Evolutionary conservation across 2,888 invertebrate genomes (phyloP), one percentile per base, ranked within the genome.

Genomic region (Leucoptera coffeella): DNA sequence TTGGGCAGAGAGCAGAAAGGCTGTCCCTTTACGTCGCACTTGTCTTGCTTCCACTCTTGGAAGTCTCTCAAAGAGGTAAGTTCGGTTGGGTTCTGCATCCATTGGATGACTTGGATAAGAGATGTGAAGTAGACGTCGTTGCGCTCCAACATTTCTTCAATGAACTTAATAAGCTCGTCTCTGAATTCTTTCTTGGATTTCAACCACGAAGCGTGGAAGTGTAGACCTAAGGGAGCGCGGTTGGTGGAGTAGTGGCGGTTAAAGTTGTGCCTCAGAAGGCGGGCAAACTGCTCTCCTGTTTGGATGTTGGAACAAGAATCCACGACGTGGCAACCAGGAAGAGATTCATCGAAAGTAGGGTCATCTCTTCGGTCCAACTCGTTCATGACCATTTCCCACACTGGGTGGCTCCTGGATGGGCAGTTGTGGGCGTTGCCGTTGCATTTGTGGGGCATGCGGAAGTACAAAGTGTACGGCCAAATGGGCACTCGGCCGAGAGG

Each of bases 331-430:
- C 92, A 92, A 78, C 92, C 90, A 19, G 92, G 91, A 30, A 93
- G 74, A 4, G 88, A 88, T 57, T 93, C 93, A 47, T 93, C 93
- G 52, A 92, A 92, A 4, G 87, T 87, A 4, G 92, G 92, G 47
- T 93, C 92, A 53, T 93, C 92, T 57, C 93, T 80, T 55, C 92
- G 80, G 61, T 93, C 92, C 40, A 93, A 64, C 54, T 93, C 93
- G 51, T 93, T 93, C 89, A 93, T 90, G 27, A 92, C 92, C 82
- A 93, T 92, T 65, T 93, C 93, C 93, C 93, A 93, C 22, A 93
- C 89, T 14, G 92, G 91, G 46, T 93, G 92, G 43, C 87, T 87
- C 50, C 85, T 73, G 25, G 86, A 86, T 12, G 93, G 93, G 46
- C 93, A 93, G 55, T 92, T 92, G 50, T 90, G 90, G 10, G 90